Evolutionary conservation across 2,113 vertebrate species (phyloP).

Genomic region (Podilymbus podiceps): DNA sequence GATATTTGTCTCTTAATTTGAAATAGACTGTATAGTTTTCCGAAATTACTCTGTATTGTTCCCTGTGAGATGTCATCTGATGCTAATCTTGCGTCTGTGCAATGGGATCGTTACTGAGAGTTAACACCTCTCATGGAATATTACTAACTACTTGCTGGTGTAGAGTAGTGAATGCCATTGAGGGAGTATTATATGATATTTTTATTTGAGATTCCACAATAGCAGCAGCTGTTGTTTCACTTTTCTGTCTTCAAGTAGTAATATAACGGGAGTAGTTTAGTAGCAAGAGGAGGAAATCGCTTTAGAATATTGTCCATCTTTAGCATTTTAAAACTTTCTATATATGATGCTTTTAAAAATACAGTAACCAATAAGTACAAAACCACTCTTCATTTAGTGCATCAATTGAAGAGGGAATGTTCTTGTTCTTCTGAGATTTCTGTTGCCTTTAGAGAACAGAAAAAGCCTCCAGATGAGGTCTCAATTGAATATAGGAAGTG

Average conservation of each 20-base stretch:
- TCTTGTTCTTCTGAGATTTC: neutral
- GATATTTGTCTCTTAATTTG: neutral
- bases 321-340: neutral
- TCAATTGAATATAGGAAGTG: neutral
- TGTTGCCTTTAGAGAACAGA: neutral
- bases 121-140: neutral
- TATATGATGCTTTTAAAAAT: neutral
- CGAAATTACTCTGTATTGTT: neutral
- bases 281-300: neutral
- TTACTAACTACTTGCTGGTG: neutral
- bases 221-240: neutral
- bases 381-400: neutral
- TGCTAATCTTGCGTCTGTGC: neutral
- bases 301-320: neutral
- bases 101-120: neutral
- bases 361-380: neutral
- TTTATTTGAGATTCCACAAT: neutral
- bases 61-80: neutral
- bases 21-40: neutral
- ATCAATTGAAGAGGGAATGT: neutral
- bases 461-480: neutral
- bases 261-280: neutral
- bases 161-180: neutral
- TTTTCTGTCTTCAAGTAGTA: neutral
- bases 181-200: neutral